These are phyloP conservation scores for Nebria brevicollis DNA, from an alignment of 2,888 invertebrate genomes.

Conservation along the genomic window DNA sequence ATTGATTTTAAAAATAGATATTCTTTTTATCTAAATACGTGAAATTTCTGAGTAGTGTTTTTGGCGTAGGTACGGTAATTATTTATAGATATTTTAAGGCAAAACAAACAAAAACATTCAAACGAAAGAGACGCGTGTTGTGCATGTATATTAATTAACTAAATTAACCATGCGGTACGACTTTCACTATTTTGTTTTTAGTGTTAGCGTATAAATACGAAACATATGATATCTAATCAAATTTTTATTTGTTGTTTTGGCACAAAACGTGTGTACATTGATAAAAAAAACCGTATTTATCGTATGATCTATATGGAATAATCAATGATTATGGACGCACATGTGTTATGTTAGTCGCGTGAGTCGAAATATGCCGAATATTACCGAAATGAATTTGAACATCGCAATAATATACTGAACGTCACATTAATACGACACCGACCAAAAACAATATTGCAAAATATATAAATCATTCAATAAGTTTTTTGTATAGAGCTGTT, in stretches of 20 bases:
- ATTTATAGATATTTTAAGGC: not conserved
- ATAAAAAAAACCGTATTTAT: not conserved
- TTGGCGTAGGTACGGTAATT: not conserved
- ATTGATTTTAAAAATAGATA: conserved; percentile 29
- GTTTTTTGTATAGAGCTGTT: conserved; percentile 20
- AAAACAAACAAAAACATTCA: not conserved
- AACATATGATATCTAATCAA: not conserved
- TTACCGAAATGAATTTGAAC: conserved; percentile 51
- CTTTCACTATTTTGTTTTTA: too few relatives aligned
- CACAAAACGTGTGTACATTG: not conserved
- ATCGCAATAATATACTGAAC: conserved; percentile 47
- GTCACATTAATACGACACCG: conserved; percentile 46
- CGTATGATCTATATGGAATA: conserved; percentile 8
- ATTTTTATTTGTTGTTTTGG: not conserved
- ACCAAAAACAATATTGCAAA: conserved; percentile 43
- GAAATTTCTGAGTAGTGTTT: not conserved
- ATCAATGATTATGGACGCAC: conserved; percentile 36
- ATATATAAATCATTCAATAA: conserved; percentile 37
- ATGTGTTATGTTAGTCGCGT: conserved; percentile 38
- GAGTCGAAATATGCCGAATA: conserved; percentile 47
- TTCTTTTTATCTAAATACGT: not conserved
- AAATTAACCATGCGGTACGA: too few relatives aligned
- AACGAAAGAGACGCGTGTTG: not conserved
- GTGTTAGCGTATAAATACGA: too few relatives aligned
- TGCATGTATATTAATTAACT: not conserved